phyloP scores from a whole-genome alignment of 1,140 invertebrate species.

The Druon quercuslanigerum region DNA sequence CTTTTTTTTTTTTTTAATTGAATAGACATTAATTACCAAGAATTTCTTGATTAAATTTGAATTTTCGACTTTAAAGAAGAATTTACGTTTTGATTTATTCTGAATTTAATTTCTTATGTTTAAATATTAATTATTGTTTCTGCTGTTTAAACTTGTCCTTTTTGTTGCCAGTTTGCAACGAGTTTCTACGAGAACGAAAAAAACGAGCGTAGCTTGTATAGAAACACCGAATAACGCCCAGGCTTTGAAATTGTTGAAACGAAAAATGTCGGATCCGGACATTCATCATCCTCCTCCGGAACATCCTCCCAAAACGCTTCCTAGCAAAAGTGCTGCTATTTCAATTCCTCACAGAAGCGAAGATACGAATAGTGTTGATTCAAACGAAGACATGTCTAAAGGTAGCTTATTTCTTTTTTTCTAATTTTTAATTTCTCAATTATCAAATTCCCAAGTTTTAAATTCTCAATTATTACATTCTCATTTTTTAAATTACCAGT shows the following conservation, averaged over 20 bases:
- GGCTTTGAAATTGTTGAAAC: constrained; percentile 76
- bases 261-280: constrained; percentile 89
- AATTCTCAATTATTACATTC: no score
- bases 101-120: no score
- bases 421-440: not conserved
- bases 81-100: no score
- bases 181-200: constrained; percentile 79
- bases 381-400: constrained; percentile 60
- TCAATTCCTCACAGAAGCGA: constrained; percentile 74
- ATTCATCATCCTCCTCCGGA: constrained; percentile 81
- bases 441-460: no score
- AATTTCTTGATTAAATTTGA: no score
- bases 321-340: constrained; percentile 73
- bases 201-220: constrained; percentile 81
- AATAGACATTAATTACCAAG: no score
- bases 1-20: no score
- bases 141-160: no score
- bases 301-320: constrained; percentile 61
- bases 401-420: constrained; percentile 45
- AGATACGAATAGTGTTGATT: constrained; percentile 53
- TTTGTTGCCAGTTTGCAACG: constrained; percentile 74
- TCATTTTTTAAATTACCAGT: no score
- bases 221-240: constrained; percentile 79
- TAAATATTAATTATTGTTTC: no score
- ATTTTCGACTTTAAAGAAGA: no score